Evolutionary conservation across 2,113 vertebrate species (phyloP), one percentile per base, ranked within the genome.

Genomic region (Oreochromis tanganicae): DNA sequence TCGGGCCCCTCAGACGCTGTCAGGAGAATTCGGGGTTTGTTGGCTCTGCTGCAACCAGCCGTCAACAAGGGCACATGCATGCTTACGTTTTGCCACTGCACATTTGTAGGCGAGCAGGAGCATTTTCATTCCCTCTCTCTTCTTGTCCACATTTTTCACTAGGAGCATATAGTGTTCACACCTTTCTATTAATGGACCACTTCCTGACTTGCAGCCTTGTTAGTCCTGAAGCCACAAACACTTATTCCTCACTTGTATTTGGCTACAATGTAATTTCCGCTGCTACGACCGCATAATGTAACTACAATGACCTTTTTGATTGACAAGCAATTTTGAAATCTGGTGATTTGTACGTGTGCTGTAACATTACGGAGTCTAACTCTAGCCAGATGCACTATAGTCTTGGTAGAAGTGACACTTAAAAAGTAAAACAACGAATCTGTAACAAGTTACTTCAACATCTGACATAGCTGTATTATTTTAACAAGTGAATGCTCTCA

Each of bases 11-110:
- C 89, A 61, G 80, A 89, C 78, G 9, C 46, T 27, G 87, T 90
- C 89, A 41, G 91, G 92, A 91, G 91, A 59, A 80, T 92, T 89
- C 81, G 55, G 84, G 86, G 78, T 88, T 91, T 88, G 88, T 87
- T 94, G 88, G 87, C 87, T 91, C 41, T 34, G 88, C 75, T 71
- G 82, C 36, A 85, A 71, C 59, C 81, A 43, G 59, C 81, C 86
- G 75, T 90, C 90, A 88, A 87, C 89, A 82, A 91, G 89, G 89
- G 82, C 88, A 87, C 52, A 50, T 2, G 73, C 54, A 82, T 32
- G 75, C 36, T 88, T 87, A 87, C n/a, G 83, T 86, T 89, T 83
- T 75, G 66, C 85, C 56, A 36, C 80, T 32, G n/a, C 38, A 61
- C 85, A 91, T 80, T n/a, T 84, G 87, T 54, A 41, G 87, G 78